A percentile compares a stretch with the other conserved stretches of the same genome.
phyloP scores from a whole-genome alignment of 2,797 vertebrate species.

The Hydrophis major region DNA sequence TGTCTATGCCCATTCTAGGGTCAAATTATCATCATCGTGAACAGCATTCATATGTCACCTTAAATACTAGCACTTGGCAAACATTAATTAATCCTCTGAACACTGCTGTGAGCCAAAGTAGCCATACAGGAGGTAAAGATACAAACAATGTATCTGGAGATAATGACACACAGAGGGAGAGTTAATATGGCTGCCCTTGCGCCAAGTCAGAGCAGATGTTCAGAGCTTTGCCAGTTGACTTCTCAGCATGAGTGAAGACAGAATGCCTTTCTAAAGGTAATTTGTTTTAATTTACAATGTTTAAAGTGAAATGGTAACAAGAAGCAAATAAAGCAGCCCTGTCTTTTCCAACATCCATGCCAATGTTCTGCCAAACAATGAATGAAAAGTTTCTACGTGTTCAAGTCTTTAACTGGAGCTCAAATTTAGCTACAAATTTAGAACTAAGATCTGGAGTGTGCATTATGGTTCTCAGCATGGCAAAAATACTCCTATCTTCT shows the following conservation, averaged over 20 bases:
- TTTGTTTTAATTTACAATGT: conserved; percentile 33
- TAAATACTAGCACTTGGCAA: conserved; percentile 29
- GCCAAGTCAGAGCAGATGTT: conserved; percentile 36
- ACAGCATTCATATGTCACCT: conserved; percentile 17
- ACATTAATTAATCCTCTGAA: not conserved
- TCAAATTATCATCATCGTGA: conserved; percentile 15
- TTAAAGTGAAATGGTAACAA: conserved; percentile 26
- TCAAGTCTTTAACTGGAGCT: not conserved
- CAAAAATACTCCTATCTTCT: not conserved
- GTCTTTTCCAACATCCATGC: not conserved
- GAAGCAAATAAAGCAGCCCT: conserved; percentile 8
- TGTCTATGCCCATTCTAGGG: not conserved
- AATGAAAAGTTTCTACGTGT: not conserved
- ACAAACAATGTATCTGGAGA: conserved; percentile 15
- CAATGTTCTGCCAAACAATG: not conserved
- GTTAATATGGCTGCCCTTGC: conserved; percentile 9
- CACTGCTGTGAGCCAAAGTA: not conserved
- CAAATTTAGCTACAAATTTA: not conserved
- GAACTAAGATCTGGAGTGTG: not conserved
- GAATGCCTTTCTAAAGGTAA: conserved; percentile 14
- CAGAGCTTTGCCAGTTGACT: conserved; percentile 25
- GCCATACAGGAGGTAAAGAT: not conserved
- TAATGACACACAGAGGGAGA: conserved; percentile 1
- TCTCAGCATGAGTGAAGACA: conserved; percentile 19
- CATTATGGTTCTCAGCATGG: not conserved